Percentiles rank a stretch among this genome's conserved stretches.
Evolutionary conservation across 2,797 vertebrate genomes (phyloP).

Genomic region (Pristis pectinata): DNA sequence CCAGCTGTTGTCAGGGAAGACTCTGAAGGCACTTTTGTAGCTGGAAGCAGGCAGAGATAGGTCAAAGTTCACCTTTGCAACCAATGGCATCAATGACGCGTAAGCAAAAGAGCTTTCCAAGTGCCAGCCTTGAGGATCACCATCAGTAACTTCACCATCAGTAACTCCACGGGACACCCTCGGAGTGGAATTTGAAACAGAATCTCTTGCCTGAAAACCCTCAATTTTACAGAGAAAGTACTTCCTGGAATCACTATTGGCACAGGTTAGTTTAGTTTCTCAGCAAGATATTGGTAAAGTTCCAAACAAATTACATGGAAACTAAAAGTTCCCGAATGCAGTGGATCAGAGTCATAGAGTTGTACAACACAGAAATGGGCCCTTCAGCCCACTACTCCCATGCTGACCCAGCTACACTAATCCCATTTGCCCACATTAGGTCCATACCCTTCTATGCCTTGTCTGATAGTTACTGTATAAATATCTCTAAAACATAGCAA

Average conservation of each 20-base stretch:
- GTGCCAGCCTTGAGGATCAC: neutral
- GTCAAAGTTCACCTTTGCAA: neutral
- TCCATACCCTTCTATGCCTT: no score
- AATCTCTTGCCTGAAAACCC: neutral
- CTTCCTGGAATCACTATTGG: neutral
- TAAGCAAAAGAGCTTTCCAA: neutral
- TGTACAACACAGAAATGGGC: no score
- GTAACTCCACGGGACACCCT: neutral
- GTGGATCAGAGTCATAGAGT: no score
- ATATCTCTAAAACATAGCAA: no score
- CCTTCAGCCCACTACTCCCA: no score
- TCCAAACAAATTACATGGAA: neutral
- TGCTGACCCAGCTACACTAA: no score
- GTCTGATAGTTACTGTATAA: no score
- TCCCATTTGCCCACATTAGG: no score
- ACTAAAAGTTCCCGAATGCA: neutral
- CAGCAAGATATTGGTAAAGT: neutral
- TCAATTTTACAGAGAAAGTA: neutral
- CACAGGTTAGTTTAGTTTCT: neutral
- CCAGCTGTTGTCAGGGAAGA: neutral
- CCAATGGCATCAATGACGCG: neutral
- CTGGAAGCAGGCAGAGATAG: neutral
- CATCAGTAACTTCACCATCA: neutral
- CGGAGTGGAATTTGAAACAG: neutral
- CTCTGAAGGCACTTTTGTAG: neutral